Evolutionary conservation across 2,888 invertebrate species (phyloP).

Genomic region (Parascotia fuliginaria): DNA sequence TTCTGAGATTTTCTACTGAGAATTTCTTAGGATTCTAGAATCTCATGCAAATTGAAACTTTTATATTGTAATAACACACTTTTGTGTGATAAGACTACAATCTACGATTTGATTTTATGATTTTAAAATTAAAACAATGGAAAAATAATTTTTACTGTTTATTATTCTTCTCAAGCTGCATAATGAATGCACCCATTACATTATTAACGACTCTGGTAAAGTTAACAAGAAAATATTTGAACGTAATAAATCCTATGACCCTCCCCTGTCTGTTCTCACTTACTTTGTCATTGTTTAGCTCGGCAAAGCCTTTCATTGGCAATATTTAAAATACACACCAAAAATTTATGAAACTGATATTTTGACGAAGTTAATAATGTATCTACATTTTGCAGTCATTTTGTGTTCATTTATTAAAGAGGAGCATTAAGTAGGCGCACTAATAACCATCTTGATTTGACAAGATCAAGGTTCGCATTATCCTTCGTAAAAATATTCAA

Average conservation of each 20-base stretch:
- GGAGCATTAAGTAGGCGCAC: no score
- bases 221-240: slow-evolving; percentile 17
- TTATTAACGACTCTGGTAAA: slow-evolving; percentile 9
- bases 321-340: background rate
- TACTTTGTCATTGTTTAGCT: slow-evolving; percentile 12
- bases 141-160: background rate
- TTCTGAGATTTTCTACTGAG: no score
- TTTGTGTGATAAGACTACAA: no score
- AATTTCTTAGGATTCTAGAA: no score
- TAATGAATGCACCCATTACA: slow-evolving; percentile 6
- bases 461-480: no score
- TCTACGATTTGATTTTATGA: no score
- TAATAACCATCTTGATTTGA: no score
- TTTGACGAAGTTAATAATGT: background rate
- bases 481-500: no score
- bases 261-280: slow-evolving; percentile 8
- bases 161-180: background rate
- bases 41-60: no score
- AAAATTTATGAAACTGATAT: background rate
- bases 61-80: no score
- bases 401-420: no score
- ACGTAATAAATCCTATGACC: slow-evolving; percentile 13
- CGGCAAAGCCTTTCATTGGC: slow-evolving; percentile 7
- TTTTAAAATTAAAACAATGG: background rate
- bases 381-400: no score